Conservation (phyloP, 2,113 vertebrate genomes). For the Psephotus haematonotus region DNA sequence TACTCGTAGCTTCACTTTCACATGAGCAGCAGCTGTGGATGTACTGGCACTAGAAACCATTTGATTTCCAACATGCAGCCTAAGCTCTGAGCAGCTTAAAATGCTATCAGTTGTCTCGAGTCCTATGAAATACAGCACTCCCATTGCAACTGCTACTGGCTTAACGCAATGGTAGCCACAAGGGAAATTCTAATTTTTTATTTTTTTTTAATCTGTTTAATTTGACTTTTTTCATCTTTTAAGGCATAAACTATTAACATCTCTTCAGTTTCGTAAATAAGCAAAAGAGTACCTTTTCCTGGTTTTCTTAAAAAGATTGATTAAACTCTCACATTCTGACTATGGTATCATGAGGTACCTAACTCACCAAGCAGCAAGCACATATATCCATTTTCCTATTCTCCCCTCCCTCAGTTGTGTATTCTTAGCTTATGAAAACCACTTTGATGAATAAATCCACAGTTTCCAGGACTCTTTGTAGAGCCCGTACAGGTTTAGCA, state of each 20-base stretch:
- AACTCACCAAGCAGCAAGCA: background rate
- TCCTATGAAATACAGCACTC: background rate
- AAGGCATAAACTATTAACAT: background rate
- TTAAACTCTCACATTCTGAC: background rate
- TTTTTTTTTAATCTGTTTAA: background rate
- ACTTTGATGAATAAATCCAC: background rate
- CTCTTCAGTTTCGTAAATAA: background rate
- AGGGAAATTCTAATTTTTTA: rapidly evolving
- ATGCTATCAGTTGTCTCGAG: rapidly evolving
- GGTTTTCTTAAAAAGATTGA: background rate
- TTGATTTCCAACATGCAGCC: background rate
- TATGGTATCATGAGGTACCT: background rate
- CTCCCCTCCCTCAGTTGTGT: background rate
- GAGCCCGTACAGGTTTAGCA: background rate
- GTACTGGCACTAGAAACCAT: background rate
- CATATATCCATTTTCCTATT: background rate
- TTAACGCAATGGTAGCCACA: background rate
- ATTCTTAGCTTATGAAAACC: background rate
- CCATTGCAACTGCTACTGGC: background rate
- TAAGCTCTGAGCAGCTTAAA: background rate
- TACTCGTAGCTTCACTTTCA: background rate
- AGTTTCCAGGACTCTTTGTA: background rate
- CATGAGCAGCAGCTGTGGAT: background rate
- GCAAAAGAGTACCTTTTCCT: background rate
- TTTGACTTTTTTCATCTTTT: background rate